phyloP scores from a whole-genome alignment of 1,140 invertebrate genomes.

The Drosophila sp. region DNA sequence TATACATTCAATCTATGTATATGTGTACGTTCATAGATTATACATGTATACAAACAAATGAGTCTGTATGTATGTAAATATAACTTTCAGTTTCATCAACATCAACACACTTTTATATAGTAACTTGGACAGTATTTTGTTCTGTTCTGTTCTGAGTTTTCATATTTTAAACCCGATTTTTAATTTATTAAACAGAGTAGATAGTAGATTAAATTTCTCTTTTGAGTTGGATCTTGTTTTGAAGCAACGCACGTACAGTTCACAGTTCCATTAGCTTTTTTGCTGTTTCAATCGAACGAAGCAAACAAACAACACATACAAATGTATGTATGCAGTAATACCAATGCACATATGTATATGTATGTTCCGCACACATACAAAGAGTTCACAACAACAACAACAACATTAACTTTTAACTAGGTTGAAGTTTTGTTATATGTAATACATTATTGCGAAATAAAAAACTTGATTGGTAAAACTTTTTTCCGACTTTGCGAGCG shows the following conservation, averaged over 20 bases:
- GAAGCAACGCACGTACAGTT: conserved; percentile 54
- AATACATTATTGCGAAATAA: conserved; percentile 82
- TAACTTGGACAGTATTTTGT: conserved; percentile 21
- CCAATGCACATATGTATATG: conserved; percentile 47
- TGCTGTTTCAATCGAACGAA: conserved; percentile 50
- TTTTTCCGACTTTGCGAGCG: conserved; percentile 71
- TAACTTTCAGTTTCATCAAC: conserved; percentile 65
- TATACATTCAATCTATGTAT: conserved; percentile 28
- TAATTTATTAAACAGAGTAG: conserved; percentile 28
- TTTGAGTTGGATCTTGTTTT: conserved; percentile 54
- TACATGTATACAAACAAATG: conserved; percentile 10
- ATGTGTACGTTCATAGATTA: conserved; percentile 10
- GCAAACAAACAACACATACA: conserved; percentile 52
- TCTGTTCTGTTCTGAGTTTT: conserved; percentile 22
- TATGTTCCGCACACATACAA: conserved; percentile 63
- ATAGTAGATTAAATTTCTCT: conserved; percentile 55
- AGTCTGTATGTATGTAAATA: conserved; percentile 22
- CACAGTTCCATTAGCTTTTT: conserved; percentile 62
- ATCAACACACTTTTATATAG: conserved; percentile 48
- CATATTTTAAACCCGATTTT: conserved; percentile 48
- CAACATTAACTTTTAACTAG: conserved; percentile 81
- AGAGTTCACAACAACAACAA: conserved; percentile 73
- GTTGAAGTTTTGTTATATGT: conserved; percentile 80
- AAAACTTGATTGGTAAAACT: conserved; percentile 83
- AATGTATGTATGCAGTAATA: conserved; percentile 32